Conservation (phyloP, 1,140 invertebrate genomes). For the Olivierus martensii region DNA sequence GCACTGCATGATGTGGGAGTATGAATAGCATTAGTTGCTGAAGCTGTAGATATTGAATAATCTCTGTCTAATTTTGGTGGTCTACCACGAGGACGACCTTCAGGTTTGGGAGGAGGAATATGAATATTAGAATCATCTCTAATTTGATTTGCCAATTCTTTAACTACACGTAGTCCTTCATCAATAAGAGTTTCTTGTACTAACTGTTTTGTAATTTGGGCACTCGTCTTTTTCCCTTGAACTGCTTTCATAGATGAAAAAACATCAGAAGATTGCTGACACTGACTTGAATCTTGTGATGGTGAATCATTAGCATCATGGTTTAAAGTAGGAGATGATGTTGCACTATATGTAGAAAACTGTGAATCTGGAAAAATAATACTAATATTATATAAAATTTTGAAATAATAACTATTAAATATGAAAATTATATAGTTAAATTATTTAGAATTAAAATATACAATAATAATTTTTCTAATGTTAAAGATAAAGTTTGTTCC, state of each 20-base stretch:
- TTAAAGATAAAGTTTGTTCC: too few relatives aligned
- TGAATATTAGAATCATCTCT: slow-evolving; percentile 9
- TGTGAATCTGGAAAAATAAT: slow-evolving; percentile 39
- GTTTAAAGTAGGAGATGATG: slow-evolving; percentile 43
- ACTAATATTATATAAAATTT: neutral
- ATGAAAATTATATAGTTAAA: neutral
- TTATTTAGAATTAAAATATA: neutral
- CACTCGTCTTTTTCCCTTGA: slow-evolving; percentile 17
- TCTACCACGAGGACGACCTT: slow-evolving; percentile 12
- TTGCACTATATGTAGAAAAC: slow-evolving; percentile 51
- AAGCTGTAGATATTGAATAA: slow-evolving; percentile 13
- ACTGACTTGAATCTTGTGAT: slow-evolving; percentile 17
- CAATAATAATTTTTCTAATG: too few relatives aligned
- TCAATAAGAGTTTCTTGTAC: slow-evolving; percentile 29
- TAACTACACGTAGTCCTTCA: slow-evolving; percentile 29
- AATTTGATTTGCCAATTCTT: slow-evolving; percentile 23
- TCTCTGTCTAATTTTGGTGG: slow-evolving; percentile 15
- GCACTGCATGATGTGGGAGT: slow-evolving; percentile 5
- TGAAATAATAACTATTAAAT: neutral
- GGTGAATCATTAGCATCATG: slow-evolving; percentile 29
- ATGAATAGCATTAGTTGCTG: neutral
- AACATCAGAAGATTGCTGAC: slow-evolving; percentile 4
- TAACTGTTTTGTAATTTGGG: slow-evolving; percentile 26
- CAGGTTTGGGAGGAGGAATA: slow-evolving; percentile 9
- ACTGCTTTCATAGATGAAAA: neutral